Percentiles rank a stretch among this genome's conserved stretches.
phyloP scores from a whole-genome alignment of 2,113 vertebrate genomes.

The Maylandia zebra region DNA sequence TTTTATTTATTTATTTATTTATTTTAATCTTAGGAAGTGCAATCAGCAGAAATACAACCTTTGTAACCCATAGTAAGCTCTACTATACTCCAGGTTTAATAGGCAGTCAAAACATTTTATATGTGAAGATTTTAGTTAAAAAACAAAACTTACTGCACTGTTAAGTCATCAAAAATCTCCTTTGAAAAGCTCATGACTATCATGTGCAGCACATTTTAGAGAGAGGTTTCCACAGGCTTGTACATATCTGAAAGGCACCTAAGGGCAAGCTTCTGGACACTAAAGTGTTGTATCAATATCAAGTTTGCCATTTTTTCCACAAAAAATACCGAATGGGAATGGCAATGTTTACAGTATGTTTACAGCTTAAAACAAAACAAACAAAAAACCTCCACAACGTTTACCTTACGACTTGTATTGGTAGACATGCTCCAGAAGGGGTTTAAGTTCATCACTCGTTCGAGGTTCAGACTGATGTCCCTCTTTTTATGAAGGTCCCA shows the following conservation, averaged over 20 bases:
- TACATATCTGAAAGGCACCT: neutral
- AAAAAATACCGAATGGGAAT: neutral
- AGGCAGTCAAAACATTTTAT: neutral
- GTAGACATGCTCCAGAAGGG: conserved; percentile 98
- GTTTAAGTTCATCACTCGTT: conserved; percentile 94
- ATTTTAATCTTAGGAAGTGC: neutral
- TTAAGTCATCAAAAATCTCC: neutral
- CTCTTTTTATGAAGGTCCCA: conserved; percentile 53
- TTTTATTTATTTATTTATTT: neutral
- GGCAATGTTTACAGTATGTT: neutral
- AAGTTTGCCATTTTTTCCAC: neutral
- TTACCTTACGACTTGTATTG: conserved; percentile 87
- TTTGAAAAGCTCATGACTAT: neutral
- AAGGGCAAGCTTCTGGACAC: neutral
- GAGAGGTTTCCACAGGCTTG: neutral
- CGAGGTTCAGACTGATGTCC: conserved; percentile 46
- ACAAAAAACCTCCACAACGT: neutral
- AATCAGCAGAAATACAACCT: neutral
- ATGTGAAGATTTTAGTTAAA: neutral
- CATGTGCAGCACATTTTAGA: neutral
- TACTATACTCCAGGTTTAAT: neutral
- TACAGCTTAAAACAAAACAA: neutral
- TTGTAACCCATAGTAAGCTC: neutral
- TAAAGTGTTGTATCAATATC: neutral
- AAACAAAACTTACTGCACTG: neutral